These are phyloP conservation scores for Spinus pinus DNA, from an alignment of 2,797 vertebrate genomes.

Conservation along the genomic window DNA sequence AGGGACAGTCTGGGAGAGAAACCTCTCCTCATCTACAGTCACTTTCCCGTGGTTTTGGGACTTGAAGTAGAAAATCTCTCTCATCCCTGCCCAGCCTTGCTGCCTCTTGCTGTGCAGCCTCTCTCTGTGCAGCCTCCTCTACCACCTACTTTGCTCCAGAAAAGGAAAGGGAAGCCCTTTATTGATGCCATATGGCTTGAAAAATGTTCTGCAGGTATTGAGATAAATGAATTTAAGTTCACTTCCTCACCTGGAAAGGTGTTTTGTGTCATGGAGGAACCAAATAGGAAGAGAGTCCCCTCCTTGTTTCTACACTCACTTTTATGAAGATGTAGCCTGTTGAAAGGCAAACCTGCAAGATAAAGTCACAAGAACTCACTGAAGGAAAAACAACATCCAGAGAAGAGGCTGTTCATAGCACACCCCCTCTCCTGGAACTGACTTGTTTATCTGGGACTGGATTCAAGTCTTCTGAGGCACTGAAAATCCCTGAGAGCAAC, in stretches of 20 bases:
- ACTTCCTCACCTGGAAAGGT: background rate
- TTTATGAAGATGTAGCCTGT: background rate
- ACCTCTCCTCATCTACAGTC: too few relatives aligned
- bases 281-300: background rate
- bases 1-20: background rate
- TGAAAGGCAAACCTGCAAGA: background rate
- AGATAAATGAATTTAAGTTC: background rate
- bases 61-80: background rate
- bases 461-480: background rate
- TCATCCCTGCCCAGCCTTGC: background rate
- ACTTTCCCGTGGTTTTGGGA: background rate
- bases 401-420: background rate
- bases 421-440: background rate
- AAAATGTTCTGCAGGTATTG: background rate
- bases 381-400: background rate
- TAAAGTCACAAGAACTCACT: background rate
- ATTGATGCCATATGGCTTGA: accelerated
- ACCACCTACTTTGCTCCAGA: background rate
- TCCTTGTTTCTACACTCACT: background rate
- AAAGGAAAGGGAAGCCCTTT: background rate
- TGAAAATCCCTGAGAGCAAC: background rate
- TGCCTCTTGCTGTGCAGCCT: background rate
- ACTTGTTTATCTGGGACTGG: background rate
- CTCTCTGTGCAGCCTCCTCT: background rate
- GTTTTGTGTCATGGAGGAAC: background rate